Base-by-base conservation (phyloP, 2,797 vertebrate genomes). In the Onychomys torridus region DNA sequence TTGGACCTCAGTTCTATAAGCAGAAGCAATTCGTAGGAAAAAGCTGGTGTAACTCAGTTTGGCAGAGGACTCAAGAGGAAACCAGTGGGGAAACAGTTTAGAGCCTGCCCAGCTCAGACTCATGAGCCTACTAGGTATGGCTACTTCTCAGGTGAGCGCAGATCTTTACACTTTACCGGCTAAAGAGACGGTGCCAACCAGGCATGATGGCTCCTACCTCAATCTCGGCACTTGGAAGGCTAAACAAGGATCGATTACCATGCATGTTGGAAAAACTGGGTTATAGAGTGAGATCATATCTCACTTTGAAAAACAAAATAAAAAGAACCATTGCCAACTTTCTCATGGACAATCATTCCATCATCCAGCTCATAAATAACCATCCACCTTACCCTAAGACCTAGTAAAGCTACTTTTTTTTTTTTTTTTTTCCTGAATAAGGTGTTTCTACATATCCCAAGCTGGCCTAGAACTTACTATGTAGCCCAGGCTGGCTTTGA, bases 101-200 rank as follows among this genome's bases (percentile, higher is more conserved):
- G 0, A 57, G 12, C 55, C 69, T 77, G 46, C 32, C 55, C 71
- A 65, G 79, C 32, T 75, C 59, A 73, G 46, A 46, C 78, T 23
- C 14, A 83, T 29, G 23, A 81, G 83, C 69, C 34, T 85, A 46
- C 40, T 96, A 40, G 82, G 25, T 52, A 34, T 49, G 78, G 46
- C 46, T 83, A 37, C 27, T 63, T 95, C n/a, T 92, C 89, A 71
- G 40, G 46, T 67, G 55, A 1, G 27, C 46, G 13, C 37, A 85
- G n/a, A 82, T 90, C 14, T 77, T 95, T 88, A 65, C 32, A 73
- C 84, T 93, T 95, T 77, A 94, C 69, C 76, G 71, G 14, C 75
- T 92, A 67, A 78, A 83, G 79, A 79, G 73, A n/a, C 34, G 52
- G 73, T 73, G 32, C 49, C 65, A 91, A 67, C 4, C 37, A 40